Base-by-base conservation (phyloP, 2,797 vertebrate genomes). In the Tadarida brasiliensis region DNA sequence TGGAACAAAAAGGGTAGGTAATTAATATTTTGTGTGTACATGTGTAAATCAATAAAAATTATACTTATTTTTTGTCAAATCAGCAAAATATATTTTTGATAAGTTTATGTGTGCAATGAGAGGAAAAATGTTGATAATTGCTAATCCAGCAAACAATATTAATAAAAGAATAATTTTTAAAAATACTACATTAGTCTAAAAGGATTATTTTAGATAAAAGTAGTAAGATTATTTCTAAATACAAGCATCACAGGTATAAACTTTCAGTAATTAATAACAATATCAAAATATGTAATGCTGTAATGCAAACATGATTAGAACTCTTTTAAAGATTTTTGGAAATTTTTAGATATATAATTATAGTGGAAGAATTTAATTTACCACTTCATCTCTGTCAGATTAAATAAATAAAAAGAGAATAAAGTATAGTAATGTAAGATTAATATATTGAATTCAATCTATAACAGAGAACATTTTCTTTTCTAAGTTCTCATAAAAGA, bases 121-220 rank as follows among this genome's bases (percentile, higher is more conserved):
- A 30, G 49, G 71, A 33, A 67, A 67, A 67, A 67, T 15, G 16
- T n/a, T 67, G n/a, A 19, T 17, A 67, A 67, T 19, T 33, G 63
- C 7, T 67, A 30, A 74, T 30, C 44, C 24, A 71, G 30, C 49
- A 73, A 93, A 68, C 5, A 78, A 33, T 77, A 35, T 26, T 63
- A 87, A 39, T 14, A 78, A 81, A 15, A 54, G 0, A 90, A 81
- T 68, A 87, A 74, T n/a, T 65, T 49, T 68, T 68, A 22, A 33
- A 67, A 87, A 63, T 54, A 90, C 2, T 44, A 49, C 20, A 56
- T 61, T 65, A 83, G 56, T 7, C 28, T 28, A 78, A 94, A n/a
- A 81, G 20, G 2, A 7, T 83, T 63, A 96, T 82, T 87, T 94
- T 65, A 78, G 39, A 61, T 78, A 87, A 91, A 91, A 77, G 11